Conservation (phyloP, 2,797 vertebrate genomes). For the Tamandua tetradactyla region DNA sequence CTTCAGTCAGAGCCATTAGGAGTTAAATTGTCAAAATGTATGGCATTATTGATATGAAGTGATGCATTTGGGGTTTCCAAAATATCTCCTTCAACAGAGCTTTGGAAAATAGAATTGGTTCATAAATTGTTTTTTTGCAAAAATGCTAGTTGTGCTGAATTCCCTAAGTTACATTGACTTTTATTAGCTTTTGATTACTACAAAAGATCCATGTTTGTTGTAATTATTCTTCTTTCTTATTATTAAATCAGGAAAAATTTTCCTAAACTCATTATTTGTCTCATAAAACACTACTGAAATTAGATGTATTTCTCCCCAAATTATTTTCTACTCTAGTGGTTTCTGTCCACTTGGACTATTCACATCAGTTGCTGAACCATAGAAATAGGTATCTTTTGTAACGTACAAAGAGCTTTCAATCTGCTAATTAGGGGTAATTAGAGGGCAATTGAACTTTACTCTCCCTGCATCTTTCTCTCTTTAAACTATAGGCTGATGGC, state of each 20-base stretch:
- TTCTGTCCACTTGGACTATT: slow-evolving; percentile 23
- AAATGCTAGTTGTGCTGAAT: neutral
- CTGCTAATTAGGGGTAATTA: slow-evolving; percentile 70
- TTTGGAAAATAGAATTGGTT: slow-evolving; percentile 38
- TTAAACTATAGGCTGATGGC: slow-evolving; percentile 57
- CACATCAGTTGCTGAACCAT: slow-evolving; percentile 47
- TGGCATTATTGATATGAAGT: neutral
- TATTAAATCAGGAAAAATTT: neutral
- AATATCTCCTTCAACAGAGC: neutral
- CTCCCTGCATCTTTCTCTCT: slow-evolving; percentile 37
- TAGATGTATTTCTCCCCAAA: neutral
- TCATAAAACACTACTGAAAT: neutral
- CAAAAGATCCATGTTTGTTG: neutral
- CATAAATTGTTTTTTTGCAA: neutral
- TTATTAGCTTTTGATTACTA: slow-evolving; percentile 29
- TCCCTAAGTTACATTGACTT: neutral
- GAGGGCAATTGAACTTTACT: slow-evolving; percentile 63
- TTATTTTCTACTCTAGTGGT: slow-evolving; percentile 14
- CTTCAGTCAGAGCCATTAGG: neutral
- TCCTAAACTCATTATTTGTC: neutral
- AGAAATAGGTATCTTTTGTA: slow-evolving; percentile 53
- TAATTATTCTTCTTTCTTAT: slow-evolving; percentile 41
- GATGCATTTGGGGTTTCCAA: neutral
- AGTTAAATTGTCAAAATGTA: neutral
- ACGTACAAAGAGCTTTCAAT: slow-evolving; percentile 57